Percentiles rank a stretch among this genome's conserved stretches.
Conservation (phyloP, 2,888 invertebrate species). For the Noctua janthina region DNA sequence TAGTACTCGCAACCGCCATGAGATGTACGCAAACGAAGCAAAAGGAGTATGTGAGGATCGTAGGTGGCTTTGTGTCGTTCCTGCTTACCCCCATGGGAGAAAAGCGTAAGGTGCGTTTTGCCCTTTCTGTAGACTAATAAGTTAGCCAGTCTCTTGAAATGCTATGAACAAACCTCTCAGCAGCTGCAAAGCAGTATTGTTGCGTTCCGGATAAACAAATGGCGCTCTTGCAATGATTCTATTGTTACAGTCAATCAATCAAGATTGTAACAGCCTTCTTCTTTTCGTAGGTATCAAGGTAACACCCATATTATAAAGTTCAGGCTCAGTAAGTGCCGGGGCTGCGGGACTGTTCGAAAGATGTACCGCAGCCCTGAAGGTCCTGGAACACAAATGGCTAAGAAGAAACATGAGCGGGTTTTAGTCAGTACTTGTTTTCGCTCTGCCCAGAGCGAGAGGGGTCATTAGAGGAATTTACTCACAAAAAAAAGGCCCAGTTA, state of each 20-base stretch:
- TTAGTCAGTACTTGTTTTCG: too few relatives aligned
- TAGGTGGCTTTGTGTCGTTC: neutral
- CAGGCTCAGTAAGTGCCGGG: too few relatives aligned
- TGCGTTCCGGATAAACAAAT: neutral
- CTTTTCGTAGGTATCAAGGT: neutral
- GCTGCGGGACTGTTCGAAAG: too few relatives aligned
- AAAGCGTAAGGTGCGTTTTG: neutral
- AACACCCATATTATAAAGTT: neutral
- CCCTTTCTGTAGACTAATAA: neutral
- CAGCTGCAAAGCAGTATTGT: neutral
- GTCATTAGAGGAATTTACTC: too few relatives aligned
- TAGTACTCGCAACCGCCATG: neutral
- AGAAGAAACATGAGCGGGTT: too few relatives aligned
- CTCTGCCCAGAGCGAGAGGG: too few relatives aligned
- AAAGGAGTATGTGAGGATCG: neutral
- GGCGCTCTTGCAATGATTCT: neutral
- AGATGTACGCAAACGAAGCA: neutral
- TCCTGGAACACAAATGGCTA: too few relatives aligned
- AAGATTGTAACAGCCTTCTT: neutral
- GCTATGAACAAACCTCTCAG: neutral
- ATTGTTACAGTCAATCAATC: neutral
- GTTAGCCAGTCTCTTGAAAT: neutral
- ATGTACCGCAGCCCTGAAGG: too few relatives aligned
- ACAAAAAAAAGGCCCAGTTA: neutral
- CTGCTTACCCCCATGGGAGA: neutral